A percentile compares a stretch with the other conserved stretches of the same genome.
Conservation (phyloP, 2,113 vertebrate species). For the Anhinga rufa region DNA sequence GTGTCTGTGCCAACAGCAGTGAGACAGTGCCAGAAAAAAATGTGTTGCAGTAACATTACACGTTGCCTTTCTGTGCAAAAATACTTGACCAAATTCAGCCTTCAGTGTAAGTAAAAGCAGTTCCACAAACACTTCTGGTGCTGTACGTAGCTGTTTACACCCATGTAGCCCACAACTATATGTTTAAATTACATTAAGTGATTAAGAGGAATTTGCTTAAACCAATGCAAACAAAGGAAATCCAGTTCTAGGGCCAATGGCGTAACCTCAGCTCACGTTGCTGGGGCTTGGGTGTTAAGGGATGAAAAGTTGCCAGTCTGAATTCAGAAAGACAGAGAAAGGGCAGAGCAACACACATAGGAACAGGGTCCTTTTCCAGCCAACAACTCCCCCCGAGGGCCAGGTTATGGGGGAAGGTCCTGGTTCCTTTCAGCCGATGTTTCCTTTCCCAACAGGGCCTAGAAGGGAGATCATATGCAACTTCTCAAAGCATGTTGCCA, state of each 20-base stretch:
- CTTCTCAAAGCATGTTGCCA: background rate
- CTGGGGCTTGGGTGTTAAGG: background rate
- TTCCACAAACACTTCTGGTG: background rate
- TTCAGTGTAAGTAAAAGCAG: background rate
- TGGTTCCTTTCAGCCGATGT: background rate
- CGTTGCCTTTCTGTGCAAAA: slow-evolving; percentile 33
- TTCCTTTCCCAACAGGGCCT: background rate
- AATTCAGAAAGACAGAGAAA: background rate
- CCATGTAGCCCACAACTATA: background rate
- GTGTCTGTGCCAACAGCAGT: slow-evolving; percentile 1
- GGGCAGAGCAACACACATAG: background rate
- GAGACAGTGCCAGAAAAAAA: slow-evolving; percentile 33
- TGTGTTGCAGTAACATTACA: slow-evolving; percentile 36
- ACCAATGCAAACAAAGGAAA: background rate
- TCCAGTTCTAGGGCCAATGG: background rate
- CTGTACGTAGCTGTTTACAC: background rate
- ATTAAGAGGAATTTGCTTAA: slow-evolving; percentile 2
- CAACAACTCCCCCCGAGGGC: background rate
- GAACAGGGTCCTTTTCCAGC: background rate
- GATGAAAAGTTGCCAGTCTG: background rate
- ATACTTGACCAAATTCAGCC: slow-evolving; percentile 33
- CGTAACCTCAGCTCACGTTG: background rate
- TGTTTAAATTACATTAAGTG: background rate
- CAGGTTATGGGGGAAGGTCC: background rate
- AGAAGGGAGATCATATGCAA: background rate